Conservation (phyloP, 2,888 invertebrate species). For the Corbicula japonica region DNA sequence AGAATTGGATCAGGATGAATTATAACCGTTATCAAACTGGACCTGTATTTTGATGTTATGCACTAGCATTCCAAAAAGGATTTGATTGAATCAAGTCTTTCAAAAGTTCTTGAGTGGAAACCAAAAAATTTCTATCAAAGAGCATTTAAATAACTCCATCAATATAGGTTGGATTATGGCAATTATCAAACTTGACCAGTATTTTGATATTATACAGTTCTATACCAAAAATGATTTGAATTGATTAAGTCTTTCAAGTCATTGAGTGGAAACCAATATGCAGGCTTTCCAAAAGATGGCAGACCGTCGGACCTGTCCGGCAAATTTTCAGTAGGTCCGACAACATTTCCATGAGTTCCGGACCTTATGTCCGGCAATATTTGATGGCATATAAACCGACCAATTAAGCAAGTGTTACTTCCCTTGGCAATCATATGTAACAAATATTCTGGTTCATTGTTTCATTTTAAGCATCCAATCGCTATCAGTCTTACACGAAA, state of each 20-base stretch:
- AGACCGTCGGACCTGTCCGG: too few species aligned
- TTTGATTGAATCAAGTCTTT: background rate
- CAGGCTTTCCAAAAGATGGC: too few species aligned
- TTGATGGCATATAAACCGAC: too few species aligned
- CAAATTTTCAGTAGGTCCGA: too few species aligned
- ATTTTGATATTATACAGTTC: background rate
- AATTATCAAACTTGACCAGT: slow-evolving; percentile 1
- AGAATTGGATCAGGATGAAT: slow-evolving; percentile 2
- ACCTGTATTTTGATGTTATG: slow-evolving; percentile 1
- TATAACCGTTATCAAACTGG: background rate
- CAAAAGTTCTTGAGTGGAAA: slow-evolving; percentile 1
- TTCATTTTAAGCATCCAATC: too few species aligned
- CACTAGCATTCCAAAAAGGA: background rate
- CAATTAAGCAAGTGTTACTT: too few species aligned
- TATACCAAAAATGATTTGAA: background rate
- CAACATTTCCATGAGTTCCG: too few species aligned
- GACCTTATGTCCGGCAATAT: too few species aligned
- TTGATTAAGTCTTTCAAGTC: slow-evolving; percentile 7
- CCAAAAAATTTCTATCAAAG: too few species aligned
- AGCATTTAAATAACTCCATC: background rate
- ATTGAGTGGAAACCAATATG: background rate
- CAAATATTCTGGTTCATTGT: too few species aligned
- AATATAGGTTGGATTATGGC: background rate
- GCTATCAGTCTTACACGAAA: too few species aligned
- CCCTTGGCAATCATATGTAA: too few species aligned